Conservation (phyloP, 2,888 invertebrate genomes). For the Ramazzottius varieornatus region DNA sequence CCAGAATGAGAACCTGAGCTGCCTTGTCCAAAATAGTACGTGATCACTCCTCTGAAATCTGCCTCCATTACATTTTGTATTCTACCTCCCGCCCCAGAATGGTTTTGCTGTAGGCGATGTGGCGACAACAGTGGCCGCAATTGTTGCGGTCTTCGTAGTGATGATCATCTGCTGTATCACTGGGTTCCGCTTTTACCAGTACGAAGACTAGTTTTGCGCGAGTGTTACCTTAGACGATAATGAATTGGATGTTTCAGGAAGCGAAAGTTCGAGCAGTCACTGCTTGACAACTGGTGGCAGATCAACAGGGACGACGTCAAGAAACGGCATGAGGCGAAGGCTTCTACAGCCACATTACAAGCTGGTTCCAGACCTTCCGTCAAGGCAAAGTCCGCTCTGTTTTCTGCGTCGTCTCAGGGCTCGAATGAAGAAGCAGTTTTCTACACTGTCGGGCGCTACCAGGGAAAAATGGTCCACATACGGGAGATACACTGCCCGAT, state of each 20-base stretch:
- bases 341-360: background rate
- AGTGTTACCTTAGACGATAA: background rate
- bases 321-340: background rate
- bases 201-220: background rate
- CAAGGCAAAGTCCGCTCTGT: no score
- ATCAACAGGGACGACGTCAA: background rate
- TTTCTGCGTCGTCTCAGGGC: no score
- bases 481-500: background rate
- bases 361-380: no score
- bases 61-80: background rate
- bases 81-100: no score
- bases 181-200: background rate
- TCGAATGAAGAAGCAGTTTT: no score
- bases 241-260: background rate
- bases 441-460: background rate
- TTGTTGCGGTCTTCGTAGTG: no score
- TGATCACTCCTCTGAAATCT: background rate
- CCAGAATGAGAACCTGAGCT: slow-evolving; percentile 9
- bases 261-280: background rate
- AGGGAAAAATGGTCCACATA: background rate
- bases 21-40: background rate
- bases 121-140: no score
- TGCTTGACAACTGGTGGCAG: background rate
- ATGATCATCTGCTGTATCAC: no score
- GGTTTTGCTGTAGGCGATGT: no score